A percentile compares a stretch with the other conserved stretches of the same genome.
phyloP scores from a whole-genome alignment of 2,888 invertebrate species.

The Rhagophthalmus giganteus region DNA sequence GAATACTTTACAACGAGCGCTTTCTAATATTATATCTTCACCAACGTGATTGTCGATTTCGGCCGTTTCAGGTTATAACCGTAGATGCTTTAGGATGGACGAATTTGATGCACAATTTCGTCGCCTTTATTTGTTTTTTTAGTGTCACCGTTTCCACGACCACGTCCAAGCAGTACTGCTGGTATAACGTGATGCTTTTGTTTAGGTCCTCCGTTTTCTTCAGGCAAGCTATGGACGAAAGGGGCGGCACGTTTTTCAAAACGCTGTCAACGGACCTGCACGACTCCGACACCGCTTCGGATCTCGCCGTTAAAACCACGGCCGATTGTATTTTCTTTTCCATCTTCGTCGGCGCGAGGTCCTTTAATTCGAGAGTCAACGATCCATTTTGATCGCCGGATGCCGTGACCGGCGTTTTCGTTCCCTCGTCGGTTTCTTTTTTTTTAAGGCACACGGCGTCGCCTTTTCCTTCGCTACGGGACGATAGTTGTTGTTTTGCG shows the following conservation, averaged over 20 bases:
- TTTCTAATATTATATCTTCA: conserved; percentile 38
- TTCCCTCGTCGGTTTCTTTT: too few species aligned
- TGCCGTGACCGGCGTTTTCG: too few species aligned
- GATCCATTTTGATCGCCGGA: conserved; percentile 9
- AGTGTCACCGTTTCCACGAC: conserved; percentile 42
- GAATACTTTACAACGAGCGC: conserved; percentile 40
- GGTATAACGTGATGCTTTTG: conserved; percentile 31
- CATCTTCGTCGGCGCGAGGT: background rate
- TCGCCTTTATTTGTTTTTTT: conserved; percentile 34
- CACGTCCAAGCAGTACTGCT: conserved; percentile 44
- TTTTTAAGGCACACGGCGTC: background rate
- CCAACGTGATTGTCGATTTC: conserved; percentile 38
- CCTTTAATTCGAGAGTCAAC: background rate
- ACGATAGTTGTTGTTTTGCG: too few species aligned
- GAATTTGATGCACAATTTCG: conserved; percentile 45
- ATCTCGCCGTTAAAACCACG: background rate
- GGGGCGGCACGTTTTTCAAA: conserved; percentile 30
- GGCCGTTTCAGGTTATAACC: conserved; percentile 39
- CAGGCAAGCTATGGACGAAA: background rate
- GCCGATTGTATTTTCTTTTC: background rate
- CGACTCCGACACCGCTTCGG: background rate
- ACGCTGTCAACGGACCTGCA: conserved; percentile 36
- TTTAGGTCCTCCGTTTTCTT: conserved; percentile 7
- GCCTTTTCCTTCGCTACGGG: background rate
- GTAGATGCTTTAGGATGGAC: conserved; percentile 48